Evolutionary conservation across 2,113 vertebrate species (phyloP).

Genomic region (Camarhynchus parvulus): DNA sequence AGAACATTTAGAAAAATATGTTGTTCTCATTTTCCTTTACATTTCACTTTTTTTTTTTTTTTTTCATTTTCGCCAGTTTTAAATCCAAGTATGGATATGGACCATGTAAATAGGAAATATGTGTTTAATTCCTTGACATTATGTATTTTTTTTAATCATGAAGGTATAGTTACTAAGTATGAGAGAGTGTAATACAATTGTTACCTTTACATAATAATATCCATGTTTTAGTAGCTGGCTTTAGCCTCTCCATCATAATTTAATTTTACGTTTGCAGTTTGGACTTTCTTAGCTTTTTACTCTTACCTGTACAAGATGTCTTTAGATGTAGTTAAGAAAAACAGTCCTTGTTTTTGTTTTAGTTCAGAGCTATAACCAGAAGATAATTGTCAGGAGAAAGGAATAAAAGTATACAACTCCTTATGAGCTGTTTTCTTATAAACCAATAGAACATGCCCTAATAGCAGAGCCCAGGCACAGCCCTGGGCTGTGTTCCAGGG

Average conservation of each 20-base stretch:
- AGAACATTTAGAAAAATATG: background rate
- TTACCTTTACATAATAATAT: background rate
- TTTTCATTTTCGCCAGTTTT: background rate
- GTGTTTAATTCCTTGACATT: background rate
- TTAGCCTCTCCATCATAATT: background rate
- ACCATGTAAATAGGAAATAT: background rate
- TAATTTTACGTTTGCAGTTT: background rate
- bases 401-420: background rate
- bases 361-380: background rate
- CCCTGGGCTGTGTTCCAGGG: background rate
- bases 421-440: background rate
- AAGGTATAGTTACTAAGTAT: background rate
- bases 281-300: background rate
- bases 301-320: background rate
- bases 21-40: background rate
- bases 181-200: background rate
- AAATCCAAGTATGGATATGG: background rate
- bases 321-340: background rate
- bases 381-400: background rate
- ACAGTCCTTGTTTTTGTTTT: background rate
- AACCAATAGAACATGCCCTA: background rate
- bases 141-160: background rate
- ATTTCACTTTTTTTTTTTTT: background rate
- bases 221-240: background rate
- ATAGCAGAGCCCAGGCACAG: background rate